A percentile compares a stretch with the other conserved stretches of the same genome.
phyloP scores from a whole-genome alignment of 2,797 vertebrate species.

The Anomalospiza imberbis region DNA sequence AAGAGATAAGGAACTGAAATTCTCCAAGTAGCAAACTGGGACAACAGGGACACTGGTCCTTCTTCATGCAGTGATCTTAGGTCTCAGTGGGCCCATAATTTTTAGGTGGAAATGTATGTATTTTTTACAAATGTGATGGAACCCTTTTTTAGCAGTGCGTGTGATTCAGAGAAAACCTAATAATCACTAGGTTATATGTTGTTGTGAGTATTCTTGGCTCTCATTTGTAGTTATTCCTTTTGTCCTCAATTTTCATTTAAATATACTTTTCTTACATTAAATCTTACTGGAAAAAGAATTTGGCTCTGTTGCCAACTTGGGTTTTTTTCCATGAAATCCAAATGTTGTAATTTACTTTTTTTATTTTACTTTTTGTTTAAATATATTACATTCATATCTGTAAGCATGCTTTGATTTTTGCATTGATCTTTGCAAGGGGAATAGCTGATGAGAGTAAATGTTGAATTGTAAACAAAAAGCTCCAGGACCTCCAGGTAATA shows the following conservation, averaged over 20 bases:
- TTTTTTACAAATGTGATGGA: background rate
- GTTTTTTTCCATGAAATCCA: background rate
- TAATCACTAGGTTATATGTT: background rate
- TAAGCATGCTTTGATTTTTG: background rate
- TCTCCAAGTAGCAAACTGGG: background rate
- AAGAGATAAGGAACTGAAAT: background rate
- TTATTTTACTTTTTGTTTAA: background rate
- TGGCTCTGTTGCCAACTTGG: background rate
- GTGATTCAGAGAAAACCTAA: background rate
- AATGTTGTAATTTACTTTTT: background rate
- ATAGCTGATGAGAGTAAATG: background rate
- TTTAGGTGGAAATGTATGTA: background rate
- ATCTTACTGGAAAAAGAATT: background rate
- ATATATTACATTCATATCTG: background rate
- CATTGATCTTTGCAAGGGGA: background rate
- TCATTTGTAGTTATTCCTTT: background rate
- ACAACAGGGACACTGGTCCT: background rate
- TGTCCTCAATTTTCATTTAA: background rate
- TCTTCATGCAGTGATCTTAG: background rate
- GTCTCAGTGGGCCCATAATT: background rate
- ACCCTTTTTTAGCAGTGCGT: background rate
- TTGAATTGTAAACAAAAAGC: conserved; percentile 11
- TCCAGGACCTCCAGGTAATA: background rate
- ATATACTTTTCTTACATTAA: background rate
- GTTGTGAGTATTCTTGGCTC: background rate